These are phyloP conservation scores for Tokudaia muenninki DNA, from an alignment of 2,797 vertebrate species.

Conservation along the genomic window DNA sequence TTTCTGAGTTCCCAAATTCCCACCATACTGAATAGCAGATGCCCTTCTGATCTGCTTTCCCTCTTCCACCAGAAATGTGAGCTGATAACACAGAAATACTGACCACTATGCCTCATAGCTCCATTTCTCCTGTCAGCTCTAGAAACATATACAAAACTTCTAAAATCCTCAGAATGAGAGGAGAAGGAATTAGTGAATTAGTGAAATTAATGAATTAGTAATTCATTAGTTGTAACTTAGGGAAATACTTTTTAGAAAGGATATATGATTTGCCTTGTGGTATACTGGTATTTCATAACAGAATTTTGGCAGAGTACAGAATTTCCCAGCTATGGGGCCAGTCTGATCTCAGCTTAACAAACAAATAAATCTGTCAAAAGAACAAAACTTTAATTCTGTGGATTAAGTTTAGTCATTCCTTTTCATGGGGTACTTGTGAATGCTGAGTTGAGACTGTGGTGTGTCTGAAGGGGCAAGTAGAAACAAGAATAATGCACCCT, in stretches of 20 bases:
- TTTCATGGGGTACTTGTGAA: background rate
- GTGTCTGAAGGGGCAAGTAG: rapidly evolving
- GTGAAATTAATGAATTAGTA: too few relatives aligned
- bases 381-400: background rate
- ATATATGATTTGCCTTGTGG: rapidly evolving
- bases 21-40: rapidly evolving
- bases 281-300: rapidly evolving
- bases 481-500: background rate
- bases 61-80: background rate
- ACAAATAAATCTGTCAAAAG: background rate
- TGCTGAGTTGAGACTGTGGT: background rate
- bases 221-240: too few relatives aligned
- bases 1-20: background rate
- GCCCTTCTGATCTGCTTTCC: background rate
- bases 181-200: too few relatives aligned
- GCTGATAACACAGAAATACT: too few relatives aligned
- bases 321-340: background rate
- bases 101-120: rapidly evolving
- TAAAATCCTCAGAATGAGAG: too few relatives aligned
- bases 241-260: background rate
- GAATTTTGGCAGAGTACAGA: background rate
- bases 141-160: background rate
- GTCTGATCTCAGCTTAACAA: background rate
- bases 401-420: background rate
- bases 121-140: background rate